Conservation (phyloP, 2,888 invertebrate species). For the Lymantria dispar region DNA sequence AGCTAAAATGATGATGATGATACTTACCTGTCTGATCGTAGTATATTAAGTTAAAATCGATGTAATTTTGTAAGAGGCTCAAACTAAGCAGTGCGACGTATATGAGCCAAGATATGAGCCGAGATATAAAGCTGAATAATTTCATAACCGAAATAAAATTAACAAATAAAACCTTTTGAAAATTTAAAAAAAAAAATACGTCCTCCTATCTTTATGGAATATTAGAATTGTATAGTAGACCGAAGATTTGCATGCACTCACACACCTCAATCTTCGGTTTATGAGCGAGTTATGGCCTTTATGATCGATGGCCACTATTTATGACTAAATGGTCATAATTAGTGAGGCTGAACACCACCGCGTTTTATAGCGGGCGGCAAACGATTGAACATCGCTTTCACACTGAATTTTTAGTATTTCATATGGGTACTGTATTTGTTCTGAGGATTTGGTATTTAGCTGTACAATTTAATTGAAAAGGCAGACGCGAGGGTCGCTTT, state of each 20-base stretch:
- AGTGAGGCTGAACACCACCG: constrained; percentile 51
- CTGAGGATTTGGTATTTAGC: constrained; percentile 29
- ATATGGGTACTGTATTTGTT: constrained; percentile 28
- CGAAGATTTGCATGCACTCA: constrained; percentile 49
- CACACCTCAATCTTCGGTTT: constrained; percentile 41
- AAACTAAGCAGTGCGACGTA: no score
- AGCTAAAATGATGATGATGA: no score
- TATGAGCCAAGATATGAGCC: no score
- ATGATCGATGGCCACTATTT: constrained; percentile 73
- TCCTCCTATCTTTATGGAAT: no score
- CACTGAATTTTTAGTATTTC: constrained; percentile 36
- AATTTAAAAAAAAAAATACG: no score
- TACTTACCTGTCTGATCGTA: no score
- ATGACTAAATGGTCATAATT: constrained; percentile 70
- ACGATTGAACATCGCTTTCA: constrained; percentile 48
- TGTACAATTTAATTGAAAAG: constrained; percentile 16
- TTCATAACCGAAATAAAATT: no score
- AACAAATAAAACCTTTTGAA: no score
- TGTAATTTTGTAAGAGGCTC: no score
- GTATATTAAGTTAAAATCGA: no score
- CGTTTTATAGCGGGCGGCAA: constrained; percentile 51
- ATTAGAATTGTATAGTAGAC: constrained; percentile 10
- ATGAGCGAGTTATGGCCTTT: constrained; percentile 67
- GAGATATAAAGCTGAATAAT: no score
- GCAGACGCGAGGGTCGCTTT: constrained; percentile 1